Conservation (phyloP, 2,888 invertebrate genomes). For the Noctua pronuba region DNA sequence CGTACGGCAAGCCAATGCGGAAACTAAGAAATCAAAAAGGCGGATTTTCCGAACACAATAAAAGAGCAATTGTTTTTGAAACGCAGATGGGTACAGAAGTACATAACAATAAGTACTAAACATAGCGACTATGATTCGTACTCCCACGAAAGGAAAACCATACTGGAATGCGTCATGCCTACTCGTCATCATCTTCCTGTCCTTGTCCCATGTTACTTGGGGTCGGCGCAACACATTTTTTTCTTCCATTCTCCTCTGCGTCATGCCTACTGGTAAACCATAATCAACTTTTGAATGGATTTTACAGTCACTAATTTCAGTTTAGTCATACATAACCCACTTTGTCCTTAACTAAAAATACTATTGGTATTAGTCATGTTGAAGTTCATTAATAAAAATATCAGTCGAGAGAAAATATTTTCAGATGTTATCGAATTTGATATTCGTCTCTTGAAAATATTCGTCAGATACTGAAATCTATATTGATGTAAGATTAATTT, state of each 20-base stretch:
- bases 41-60: not conserved
- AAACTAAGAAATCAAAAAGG: not conserved
- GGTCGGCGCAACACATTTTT: too few species aligned
- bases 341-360: slow-evolving; percentile 29
- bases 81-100: not conserved
- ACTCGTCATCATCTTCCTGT: too few species aligned
- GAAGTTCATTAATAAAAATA: slow-evolving; percentile 18
- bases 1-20: not conserved
- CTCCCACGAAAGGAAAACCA: slow-evolving; percentile 18
- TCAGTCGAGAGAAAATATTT: not conserved
- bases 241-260: too few species aligned
- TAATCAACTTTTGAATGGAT: slow-evolving; percentile 6
- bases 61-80: not conserved
- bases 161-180: slow-evolving; percentile 10
- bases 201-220: too few species aligned
- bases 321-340: slow-evolving; percentile 15
- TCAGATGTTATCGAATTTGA: slow-evolving; percentile 27
- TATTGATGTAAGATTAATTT: slow-evolving; percentile 40
- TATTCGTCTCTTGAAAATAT: slow-evolving; percentile 16
- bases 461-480: slow-evolving; percentile 13
- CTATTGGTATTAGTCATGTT: slow-evolving; percentile 6
- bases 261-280: slow-evolving; percentile 7
- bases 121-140: not conserved
- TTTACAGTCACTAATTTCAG: slow-evolving; percentile 21
- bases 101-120: not conserved